Conservation (phyloP, 2,888 invertebrate genomes). For the Hoplodrina ambigua region DNA sequence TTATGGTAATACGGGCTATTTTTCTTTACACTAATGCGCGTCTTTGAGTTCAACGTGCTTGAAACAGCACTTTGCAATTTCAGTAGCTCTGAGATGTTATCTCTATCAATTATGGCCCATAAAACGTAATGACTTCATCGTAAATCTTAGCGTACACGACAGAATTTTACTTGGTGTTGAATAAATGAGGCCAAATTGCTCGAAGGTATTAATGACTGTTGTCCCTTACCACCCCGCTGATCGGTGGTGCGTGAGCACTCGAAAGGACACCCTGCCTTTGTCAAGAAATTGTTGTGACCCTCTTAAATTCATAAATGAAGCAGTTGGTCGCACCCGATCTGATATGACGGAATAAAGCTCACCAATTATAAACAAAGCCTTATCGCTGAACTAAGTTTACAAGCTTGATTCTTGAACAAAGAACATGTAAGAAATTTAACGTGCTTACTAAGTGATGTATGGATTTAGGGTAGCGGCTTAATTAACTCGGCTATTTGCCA, state of each 20-base stretch:
- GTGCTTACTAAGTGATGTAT: conserved; percentile 57
- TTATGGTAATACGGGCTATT: conserved; percentile 84
- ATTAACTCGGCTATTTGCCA: conserved; percentile 62
- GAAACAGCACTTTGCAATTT: conserved; percentile 87
- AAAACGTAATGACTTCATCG: conserved; percentile 90
- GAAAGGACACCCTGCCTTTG: conserved; percentile 52
- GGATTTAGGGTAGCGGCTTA: conserved; percentile 56
- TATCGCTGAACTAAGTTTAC: conserved; percentile 59
- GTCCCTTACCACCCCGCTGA: conserved; percentile 64
- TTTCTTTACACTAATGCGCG: conserved; percentile 86
- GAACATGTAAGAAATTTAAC: conserved; percentile 54
- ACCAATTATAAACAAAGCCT: conserved; percentile 64
- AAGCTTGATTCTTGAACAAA: conserved; percentile 56
- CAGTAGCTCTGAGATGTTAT: conserved; percentile 86
- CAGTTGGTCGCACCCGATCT: conserved; percentile 56
- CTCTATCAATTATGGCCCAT: conserved; percentile 90
- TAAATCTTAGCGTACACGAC: conserved; percentile 89
- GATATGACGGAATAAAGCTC: conserved; percentile 61
- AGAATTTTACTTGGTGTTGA: conserved; percentile 87
- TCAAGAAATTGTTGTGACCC: conserved; percentile 61
- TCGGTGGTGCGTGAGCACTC: conserved; percentile 57
- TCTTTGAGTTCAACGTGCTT: conserved; percentile 83
- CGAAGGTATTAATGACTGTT: conserved; percentile 79
- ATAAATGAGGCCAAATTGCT: conserved; percentile 86
- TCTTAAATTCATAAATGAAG: conserved; percentile 63